Percentiles rank a stretch among this genome's conserved stretches.
phyloP scores from a whole-genome alignment of 2,797 vertebrate genomes.

The Coilia nasus region DNA sequence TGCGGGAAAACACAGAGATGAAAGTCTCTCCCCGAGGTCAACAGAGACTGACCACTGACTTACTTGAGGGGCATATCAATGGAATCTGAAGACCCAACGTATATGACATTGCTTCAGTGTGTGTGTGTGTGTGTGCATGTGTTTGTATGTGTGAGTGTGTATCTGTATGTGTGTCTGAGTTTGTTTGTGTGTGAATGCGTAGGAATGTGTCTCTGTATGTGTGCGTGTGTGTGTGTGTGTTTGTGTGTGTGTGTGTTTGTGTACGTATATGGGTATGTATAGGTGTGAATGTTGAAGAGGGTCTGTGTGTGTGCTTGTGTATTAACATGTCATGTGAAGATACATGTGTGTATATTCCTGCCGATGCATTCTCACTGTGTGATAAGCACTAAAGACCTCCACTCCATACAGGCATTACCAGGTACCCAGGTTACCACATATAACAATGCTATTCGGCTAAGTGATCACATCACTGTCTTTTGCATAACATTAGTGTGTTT shows the following conservation, averaged over 20 bases:
- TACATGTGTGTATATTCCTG: background rate
- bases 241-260: no score
- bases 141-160: background rate
- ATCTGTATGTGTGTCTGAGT: background rate
- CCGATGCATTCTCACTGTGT: background rate
- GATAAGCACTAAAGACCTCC: background rate
- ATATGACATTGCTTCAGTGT: background rate
- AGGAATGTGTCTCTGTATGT: no score
- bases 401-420: background rate
- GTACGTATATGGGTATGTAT: no score
- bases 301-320: background rate
- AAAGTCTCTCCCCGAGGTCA: background rate
- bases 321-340: no score
- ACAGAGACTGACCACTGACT: background rate
- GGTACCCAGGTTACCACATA: background rate
- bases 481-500: background rate
- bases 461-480: background rate
- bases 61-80: slow-evolving; percentile 11
- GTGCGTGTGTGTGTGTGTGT: no score
- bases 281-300: no score
- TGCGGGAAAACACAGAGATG: background rate
- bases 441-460: background rate
- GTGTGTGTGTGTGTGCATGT: background rate
- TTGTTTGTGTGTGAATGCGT: background rate
- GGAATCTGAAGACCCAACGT: background rate